These are phyloP conservation scores for Rhorus exstirpatorius DNA, from an alignment of 2,888 invertebrate genomes.

Conservation along the genomic window DNA sequence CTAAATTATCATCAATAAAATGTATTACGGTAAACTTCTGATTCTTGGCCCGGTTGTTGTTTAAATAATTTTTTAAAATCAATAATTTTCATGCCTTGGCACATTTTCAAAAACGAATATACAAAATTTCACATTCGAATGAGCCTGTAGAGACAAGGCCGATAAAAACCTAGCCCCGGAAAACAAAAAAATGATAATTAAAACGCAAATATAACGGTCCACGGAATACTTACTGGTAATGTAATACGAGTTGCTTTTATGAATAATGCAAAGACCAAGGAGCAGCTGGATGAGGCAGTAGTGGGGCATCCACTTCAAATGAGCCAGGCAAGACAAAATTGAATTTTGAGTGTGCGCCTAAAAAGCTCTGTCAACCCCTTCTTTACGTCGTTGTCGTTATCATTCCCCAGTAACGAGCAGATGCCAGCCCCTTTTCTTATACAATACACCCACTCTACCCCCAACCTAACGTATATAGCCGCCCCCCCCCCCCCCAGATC, in stretches of 20 bases:
- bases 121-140: background rate
- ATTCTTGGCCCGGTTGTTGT: no score
- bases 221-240: slow-evolving; percentile 60
- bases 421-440: slow-evolving; percentile 68
- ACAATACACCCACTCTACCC: background rate
- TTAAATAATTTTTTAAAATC: no score
- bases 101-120: background rate
- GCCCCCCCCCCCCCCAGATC: background rate
- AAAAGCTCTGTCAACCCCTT: slow-evolving; percentile 80
- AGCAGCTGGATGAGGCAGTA: slow-evolving; percentile 82
- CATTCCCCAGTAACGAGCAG: slow-evolving; percentile 73
- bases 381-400: slow-evolving; percentile 47
- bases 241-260: slow-evolving; percentile 84
- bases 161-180: background rate
- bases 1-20: no score
- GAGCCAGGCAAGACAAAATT: slow-evolving; percentile 85
- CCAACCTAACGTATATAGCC: background rate
- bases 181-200: slow-evolving; percentile 18
- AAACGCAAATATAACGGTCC: slow-evolving; percentile 12
- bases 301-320: slow-evolving; percentile 84
- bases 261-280: slow-evolving; percentile 84
- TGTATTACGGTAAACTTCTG: no score
- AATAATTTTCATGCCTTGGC: no score
- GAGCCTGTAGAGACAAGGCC: background rate
- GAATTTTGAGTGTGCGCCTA: slow-evolving; percentile 83